Evolutionary conservation across 2,888 invertebrate species (phyloP).

Genomic region (Phalera bucephala): DNA sequence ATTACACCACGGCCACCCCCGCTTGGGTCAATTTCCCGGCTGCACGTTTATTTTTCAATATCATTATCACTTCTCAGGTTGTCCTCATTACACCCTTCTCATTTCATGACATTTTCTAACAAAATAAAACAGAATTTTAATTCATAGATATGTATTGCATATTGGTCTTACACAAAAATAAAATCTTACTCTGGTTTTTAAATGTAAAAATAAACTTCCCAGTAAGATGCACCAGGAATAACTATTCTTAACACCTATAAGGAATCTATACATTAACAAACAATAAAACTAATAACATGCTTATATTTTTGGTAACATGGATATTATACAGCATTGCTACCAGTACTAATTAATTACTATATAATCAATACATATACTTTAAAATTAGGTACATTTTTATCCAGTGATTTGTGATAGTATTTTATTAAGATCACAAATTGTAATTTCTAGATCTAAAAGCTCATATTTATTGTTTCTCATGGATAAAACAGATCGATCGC

Average conservation of each 20-base stretch:
- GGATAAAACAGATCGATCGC: conserved; percentile 25
- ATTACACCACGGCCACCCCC: no score
- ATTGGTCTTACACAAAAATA: conserved; percentile 81
- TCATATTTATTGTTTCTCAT: conserved; percentile 37
- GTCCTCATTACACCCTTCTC: no score
- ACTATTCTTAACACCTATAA: conserved; percentile 71
- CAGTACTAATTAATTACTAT: conserved; percentile 32
- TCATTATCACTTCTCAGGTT: no score
- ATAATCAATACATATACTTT: conserved; percentile 21
- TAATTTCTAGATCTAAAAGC: conserved; percentile 42
- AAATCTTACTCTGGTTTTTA: conserved; percentile 69
- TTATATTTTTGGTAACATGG: conserved; percentile 76
- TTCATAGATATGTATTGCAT: conserved; percentile 78
- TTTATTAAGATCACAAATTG: conserved; percentile 24
- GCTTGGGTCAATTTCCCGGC: no score
- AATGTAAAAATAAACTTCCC: conserved; percentile 81
- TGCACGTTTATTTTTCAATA: no score
- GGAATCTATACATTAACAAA: conserved; percentile 71
- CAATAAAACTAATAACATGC: conserved; percentile 65
- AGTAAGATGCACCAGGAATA: conserved; percentile 62
- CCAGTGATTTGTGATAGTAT: conserved; percentile 13
- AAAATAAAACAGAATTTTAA: conserved; percentile 14
- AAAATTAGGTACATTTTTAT: conserved; percentile 31
- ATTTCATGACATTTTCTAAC: no score
- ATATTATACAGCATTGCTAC: conserved; percentile 60